These are phyloP conservation scores for Lineus longissimus DNA, from an alignment of 1,140 invertebrate genomes.

Conservation along the genomic window DNA sequence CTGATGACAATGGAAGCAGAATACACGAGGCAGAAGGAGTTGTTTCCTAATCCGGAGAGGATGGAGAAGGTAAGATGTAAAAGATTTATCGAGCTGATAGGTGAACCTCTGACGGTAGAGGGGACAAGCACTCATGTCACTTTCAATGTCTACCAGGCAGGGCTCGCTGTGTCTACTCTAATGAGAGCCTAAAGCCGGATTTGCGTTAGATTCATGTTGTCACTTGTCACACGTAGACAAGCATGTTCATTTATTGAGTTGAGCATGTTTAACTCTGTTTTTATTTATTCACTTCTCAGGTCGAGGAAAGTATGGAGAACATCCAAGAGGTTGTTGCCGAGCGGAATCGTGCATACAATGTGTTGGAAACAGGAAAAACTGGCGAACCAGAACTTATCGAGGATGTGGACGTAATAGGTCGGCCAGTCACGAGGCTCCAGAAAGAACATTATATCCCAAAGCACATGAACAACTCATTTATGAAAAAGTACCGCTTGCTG, in stretches of 20 bases:
- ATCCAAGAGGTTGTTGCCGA: slow-evolving; percentile 87
- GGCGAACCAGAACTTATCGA: not conserved
- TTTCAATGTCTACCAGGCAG: not conserved
- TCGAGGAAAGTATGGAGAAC: slow-evolving; percentile 92
- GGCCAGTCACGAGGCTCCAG: not conserved
- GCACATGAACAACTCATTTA: not conserved
- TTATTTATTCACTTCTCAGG: no score
- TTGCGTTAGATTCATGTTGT: slow-evolving; percentile 77
- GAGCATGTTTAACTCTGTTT: no score
- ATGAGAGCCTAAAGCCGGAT: not conserved
- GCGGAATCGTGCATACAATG: slow-evolving; percentile 84
- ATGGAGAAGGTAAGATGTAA: slow-evolving; percentile 75
- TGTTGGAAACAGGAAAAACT: slow-evolving; percentile 78
- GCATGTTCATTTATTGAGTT: no score
- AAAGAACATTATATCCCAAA: slow-evolving; percentile 1
- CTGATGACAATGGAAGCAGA: slow-evolving; percentile 91
- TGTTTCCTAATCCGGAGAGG: slow-evolving; percentile 93
- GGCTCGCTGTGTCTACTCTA: not conserved
- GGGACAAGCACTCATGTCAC: not conserved
- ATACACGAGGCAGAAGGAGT: slow-evolving; percentile 63
- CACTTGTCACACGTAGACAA: no score
- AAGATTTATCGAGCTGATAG: slow-evolving; percentile 11
- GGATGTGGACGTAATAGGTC: slow-evolving; percentile 5
- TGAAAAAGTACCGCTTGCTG: not conserved
- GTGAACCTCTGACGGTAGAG: not conserved